Conservation (phyloP, 2,888 invertebrate species). For the Cosmia pyralina region DNA sequence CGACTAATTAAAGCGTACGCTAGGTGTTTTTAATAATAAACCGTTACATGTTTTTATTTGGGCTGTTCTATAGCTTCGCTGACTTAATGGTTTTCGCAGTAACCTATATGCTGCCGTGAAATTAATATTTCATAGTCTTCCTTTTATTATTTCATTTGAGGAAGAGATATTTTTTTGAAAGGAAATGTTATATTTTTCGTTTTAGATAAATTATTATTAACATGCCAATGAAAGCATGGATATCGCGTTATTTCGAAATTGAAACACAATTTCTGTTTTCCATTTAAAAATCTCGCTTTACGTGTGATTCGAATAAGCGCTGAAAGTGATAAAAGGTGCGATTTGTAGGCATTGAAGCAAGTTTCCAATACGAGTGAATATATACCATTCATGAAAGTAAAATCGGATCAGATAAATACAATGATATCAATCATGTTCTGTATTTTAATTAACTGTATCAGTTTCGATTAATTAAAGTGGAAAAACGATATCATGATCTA, state of each 20-base stretch:
- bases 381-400: neutral
- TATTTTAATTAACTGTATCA: constrained; percentile 16
- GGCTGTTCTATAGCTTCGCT: constrained; percentile 34
- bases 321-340: neutral
- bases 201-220: constrained; percentile 2
- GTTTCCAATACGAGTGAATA: constrained; percentile 4
- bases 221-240: neutral
- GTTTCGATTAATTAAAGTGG: neutral
- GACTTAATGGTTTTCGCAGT: constrained; percentile 40
- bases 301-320: neutral
- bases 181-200: neutral
- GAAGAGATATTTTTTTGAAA: constrained; percentile 9
- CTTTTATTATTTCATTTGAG: constrained; percentile 6
- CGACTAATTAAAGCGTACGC: constrained; percentile 56
- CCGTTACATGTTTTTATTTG: constrained; percentile 38
- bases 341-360: neutral
- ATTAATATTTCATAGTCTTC: constrained; percentile 26
- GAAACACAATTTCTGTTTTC: neutral
- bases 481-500: neutral
- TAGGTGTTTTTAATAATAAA: constrained; percentile 54
- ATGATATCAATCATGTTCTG: neutral
- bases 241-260: neutral
- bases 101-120: constrained; percentile 2
- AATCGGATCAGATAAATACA: constrained; percentile 13
- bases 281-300: neutral